A percentile compares a stretch with the other conserved stretches of the same genome.
phyloP scores from a whole-genome alignment of 1,140 invertebrate genomes.

The Aphis gossypii region DNA sequence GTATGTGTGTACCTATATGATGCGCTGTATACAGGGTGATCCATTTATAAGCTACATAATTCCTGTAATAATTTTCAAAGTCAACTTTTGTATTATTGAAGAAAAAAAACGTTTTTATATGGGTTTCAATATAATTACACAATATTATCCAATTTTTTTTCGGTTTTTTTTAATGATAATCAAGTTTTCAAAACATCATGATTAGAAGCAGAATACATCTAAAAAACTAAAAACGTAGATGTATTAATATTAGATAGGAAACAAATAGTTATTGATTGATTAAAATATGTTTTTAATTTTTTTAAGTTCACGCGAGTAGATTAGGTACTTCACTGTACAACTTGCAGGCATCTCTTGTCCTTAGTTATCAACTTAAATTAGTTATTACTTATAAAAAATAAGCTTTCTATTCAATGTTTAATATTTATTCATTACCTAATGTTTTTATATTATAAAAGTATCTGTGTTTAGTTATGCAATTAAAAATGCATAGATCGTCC shows the following conservation, averaged over 20 bases:
- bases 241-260: neutral
- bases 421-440: neutral
- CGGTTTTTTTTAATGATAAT: neutral
- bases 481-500: neutral
- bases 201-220: neutral
- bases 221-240: neutral
- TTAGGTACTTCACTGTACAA: neutral
- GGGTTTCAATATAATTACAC: neutral
- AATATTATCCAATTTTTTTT: neutral
- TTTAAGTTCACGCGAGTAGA: neutral
- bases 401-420: neutral
- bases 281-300: neutral
- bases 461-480: neutral
- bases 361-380: neutral
- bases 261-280: neutral
- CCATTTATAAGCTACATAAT: neutral
- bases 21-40: neutral
- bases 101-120: neutral
- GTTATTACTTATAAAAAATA: neutral
- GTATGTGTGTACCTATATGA: neutral
- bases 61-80: neutral
- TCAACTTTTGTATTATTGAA: neutral
- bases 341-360: neutral
- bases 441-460: neutral
- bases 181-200: neutral